Evolutionary conservation across 2,797 vertebrate genomes (phyloP).

Genomic region (Crypturellus tataupa): DNA sequence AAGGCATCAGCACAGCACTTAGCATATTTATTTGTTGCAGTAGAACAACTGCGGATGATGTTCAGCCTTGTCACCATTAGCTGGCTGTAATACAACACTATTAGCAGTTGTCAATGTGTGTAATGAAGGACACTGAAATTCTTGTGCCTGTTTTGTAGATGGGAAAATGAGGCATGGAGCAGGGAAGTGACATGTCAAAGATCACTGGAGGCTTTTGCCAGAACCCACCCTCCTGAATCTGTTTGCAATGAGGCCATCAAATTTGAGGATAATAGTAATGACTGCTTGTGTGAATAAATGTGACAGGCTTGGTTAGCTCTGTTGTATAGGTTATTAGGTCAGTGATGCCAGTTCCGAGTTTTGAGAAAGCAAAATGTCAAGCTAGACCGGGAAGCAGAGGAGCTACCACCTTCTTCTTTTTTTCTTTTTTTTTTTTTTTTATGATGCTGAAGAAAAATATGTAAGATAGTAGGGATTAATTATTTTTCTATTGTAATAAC

Average conservation of each 20-base stretch:
- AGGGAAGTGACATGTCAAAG: neutral
- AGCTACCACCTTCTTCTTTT: neutral
- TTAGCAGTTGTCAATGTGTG: neutral
- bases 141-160: neutral
- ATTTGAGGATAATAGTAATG: neutral
- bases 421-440: neutral
- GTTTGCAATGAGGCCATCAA: neutral
- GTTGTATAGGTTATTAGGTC: neutral
- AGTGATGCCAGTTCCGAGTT: neutral
- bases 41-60: neutral
- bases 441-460: neutral
- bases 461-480: neutral
- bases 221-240: neutral
- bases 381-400: neutral
- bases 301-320: neutral
- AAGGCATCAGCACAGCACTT: neutral
- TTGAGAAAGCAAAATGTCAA: neutral
- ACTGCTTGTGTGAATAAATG: neutral
- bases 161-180: neutral
- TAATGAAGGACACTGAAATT: neutral
- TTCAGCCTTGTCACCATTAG: neutral
- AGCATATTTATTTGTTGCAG: neutral
- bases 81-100: neutral
- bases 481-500: neutral
- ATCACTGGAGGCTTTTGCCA: neutral